These are phyloP conservation scores for Acrocephalus arundinaceus DNA, from an alignment of 2,113 vertebrate genomes.

Conservation along the genomic window DNA sequence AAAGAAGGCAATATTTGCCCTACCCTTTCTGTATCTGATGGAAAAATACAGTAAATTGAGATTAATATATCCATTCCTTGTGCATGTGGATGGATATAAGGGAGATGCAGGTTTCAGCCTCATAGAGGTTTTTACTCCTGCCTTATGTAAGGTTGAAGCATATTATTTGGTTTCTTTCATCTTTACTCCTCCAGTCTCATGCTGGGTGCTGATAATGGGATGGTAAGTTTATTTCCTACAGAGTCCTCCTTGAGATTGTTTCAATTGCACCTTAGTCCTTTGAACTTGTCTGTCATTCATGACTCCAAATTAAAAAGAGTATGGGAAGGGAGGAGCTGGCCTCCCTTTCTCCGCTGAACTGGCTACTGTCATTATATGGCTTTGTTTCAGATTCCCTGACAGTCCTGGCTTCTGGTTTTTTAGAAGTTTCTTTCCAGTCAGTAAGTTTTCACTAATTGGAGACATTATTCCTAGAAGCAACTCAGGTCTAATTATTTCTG, in stretches of 20 bases:
- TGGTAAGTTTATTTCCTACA: not conserved
- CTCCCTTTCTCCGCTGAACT: not conserved
- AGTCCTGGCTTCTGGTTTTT: not conserved
- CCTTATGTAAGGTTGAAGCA: not conserved
- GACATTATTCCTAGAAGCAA: not conserved
- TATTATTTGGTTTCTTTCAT: not conserved
- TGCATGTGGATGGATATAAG: not conserved
- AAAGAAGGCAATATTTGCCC: not conserved
- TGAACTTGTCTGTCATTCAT: not conserved
- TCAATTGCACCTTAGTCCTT: not conserved
- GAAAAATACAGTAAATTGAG: constrained; percentile 12
- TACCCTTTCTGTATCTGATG: not conserved
- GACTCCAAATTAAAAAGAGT: not conserved
- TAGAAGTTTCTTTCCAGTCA: not conserved
- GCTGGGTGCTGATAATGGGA: not conserved
- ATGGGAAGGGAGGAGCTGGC: not conserved
- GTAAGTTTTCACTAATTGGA: not conserved
- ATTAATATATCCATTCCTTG: not conserved
- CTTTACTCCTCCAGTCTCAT: not conserved
- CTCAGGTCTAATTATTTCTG: not conserved
- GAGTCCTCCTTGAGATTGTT: not conserved
- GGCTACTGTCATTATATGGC: not conserved
- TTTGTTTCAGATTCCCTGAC: not conserved
- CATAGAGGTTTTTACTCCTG: not conserved
- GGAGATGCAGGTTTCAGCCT: not conserved